These are phyloP conservation scores for Festucalex cinctus DNA, from an alignment of 2,113 vertebrate species.

Conservation along the genomic window DNA sequence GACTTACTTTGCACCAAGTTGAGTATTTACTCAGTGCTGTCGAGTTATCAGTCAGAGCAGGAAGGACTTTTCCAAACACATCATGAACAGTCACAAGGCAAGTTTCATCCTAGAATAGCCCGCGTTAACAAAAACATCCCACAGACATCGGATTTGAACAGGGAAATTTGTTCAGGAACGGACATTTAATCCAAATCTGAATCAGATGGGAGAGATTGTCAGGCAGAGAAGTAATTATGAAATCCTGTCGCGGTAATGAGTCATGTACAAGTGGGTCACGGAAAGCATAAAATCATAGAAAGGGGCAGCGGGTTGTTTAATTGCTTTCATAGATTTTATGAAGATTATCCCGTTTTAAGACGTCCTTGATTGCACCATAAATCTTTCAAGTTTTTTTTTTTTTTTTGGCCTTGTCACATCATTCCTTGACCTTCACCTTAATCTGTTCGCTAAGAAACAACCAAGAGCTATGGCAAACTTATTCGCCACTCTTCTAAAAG, in stretches of 20 bases:
- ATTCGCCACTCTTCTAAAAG: conserved; percentile 1
- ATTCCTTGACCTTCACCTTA: neutral
- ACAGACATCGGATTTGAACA: conserved; percentile 24
- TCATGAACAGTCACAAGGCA: conserved; percentile 30
- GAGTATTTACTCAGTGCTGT: conserved; percentile 41
- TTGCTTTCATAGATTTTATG: conserved; percentile 45
- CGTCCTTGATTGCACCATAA: conserved; percentile 48
- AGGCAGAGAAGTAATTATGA: conserved; percentile 40
- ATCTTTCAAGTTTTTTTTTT: neutral
- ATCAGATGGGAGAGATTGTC: conserved; percentile 25
- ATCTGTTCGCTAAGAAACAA: conserved; percentile 13
- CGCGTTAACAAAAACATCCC: conserved; percentile 51
- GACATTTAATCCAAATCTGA: conserved; percentile 22
- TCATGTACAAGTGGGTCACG: conserved; percentile 37
- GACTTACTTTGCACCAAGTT: neutral
- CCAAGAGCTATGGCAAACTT: neutral
- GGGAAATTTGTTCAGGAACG: conserved; percentile 27
- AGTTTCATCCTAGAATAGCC: conserved; percentile 55
- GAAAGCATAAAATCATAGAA: conserved; percentile 21
- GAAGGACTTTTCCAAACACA: conserved; percentile 53
- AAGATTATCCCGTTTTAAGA: conserved; percentile 60
- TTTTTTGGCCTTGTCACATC: conserved; percentile 5
- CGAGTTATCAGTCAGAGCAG: conserved; percentile 58
- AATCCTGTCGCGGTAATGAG: conserved; percentile 46
- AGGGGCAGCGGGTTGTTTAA: conserved; percentile 46